phyloP scores from a whole-genome alignment of 2,888 invertebrate species.

The Dryomyza anilis region DNA sequence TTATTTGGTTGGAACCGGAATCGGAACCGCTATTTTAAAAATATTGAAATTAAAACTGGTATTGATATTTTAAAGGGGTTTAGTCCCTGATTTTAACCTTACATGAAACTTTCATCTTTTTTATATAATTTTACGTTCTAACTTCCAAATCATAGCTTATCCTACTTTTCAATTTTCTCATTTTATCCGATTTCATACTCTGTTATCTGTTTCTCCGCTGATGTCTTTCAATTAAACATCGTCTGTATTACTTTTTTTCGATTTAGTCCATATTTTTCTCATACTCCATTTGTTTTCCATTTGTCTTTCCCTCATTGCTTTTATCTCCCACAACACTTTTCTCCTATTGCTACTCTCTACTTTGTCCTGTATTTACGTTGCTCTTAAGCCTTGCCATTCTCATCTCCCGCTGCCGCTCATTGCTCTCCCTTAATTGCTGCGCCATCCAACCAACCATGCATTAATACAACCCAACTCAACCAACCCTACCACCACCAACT shows the following conservation, averaged over 20 bases:
- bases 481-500: not conserved
- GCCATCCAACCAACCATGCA: not conserved
- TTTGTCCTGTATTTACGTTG: not conserved
- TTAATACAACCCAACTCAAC: not conserved
- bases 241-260: not conserved
- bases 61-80: too few relatives aligned
- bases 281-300: not conserved
- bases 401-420: not conserved
- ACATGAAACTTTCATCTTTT: too few relatives aligned
- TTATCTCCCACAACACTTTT: not conserved
- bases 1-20: too few relatives aligned
- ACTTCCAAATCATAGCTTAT: not conserved
- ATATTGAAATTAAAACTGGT: too few relatives aligned
- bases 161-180: not conserved
- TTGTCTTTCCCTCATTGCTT: not conserved
- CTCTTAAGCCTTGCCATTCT: not conserved
- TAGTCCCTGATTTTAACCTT: too few relatives aligned
- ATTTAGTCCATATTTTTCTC: not conserved
- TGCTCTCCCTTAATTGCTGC: not conserved
- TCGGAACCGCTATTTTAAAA: too few relatives aligned
- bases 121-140: not conserved
- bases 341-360: too few relatives aligned
- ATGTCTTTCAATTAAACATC: too few relatives aligned
- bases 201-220: too few relatives aligned
- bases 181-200: too few relatives aligned